These are phyloP conservation scores for Netelia virgata DNA, from an alignment of 2,888 invertebrate genomes.

Conservation along the genomic window DNA sequence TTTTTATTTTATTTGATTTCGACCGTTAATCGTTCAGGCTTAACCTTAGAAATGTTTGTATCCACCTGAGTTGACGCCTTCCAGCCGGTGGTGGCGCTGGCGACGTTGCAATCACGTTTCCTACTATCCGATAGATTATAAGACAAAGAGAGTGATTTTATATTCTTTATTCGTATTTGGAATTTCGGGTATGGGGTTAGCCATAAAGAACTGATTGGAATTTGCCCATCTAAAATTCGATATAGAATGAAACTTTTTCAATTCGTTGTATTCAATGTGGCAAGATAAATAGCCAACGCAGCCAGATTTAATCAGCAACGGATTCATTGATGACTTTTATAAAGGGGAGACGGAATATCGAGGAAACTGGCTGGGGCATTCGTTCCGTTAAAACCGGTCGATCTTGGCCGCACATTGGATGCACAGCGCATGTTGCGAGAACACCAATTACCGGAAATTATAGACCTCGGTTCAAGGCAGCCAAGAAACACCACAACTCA, in stretches of 20 bases:
- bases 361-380: neutral
- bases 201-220: conserved; percentile 5
- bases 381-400: conserved; percentile 10
- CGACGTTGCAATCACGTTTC: too few species aligned
- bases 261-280: conserved; percentile 27
- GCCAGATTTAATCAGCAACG: conserved; percentile 71
- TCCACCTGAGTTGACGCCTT: too few species aligned
- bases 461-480: neutral
- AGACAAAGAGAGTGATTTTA: too few species aligned
- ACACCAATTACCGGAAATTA: conserved; percentile 45
- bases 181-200: too few species aligned
- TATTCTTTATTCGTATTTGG: too few species aligned
- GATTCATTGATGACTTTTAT: conserved; percentile 61
- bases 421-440: neutral
- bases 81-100: too few species aligned
- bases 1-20: too few species aligned
- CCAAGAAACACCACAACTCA: conserved; percentile 18
- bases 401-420: conserved; percentile 10
- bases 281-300: conserved; percentile 7
- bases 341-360: conserved; percentile 9
- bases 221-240: neutral
- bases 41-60: too few species aligned
- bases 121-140: too few species aligned
- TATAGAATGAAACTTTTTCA: conserved; percentile 45
- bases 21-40: too few species aligned